These are phyloP conservation scores for Caenorhabditis parvicauda DNA, from an alignment of 2,888 invertebrate genomes.

Conservation along the genomic window DNA sequence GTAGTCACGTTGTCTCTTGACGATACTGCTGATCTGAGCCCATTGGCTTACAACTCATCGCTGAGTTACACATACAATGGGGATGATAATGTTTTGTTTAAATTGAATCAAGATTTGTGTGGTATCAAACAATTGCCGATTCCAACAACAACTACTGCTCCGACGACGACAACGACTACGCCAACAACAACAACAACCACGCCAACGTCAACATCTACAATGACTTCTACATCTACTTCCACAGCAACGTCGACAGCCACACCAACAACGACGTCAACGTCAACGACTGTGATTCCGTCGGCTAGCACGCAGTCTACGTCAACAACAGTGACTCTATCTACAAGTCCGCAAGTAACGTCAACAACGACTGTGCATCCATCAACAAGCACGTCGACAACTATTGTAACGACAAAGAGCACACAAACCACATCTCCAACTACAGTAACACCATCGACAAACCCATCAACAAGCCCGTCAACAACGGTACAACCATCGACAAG, in stretches of 20 bases:
- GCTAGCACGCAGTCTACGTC: too few species aligned
- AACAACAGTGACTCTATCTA: not conserved
- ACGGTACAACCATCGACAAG: not conserved
- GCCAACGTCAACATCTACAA: not conserved
- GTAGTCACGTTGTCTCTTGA: conserved; percentile 5
- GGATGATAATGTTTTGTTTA: too few species aligned
- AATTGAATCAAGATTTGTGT: too few species aligned
- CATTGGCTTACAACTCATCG: not conserved
- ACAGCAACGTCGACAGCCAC: not conserved
- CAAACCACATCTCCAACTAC: not conserved
- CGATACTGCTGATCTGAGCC: conserved; percentile 6
- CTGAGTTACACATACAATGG: too few species aligned
- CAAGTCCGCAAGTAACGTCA: not conserved
- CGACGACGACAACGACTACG: not conserved
- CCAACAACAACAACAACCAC: not conserved
- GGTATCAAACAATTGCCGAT: not conserved
- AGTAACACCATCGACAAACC: not conserved
- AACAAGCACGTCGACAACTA: not conserved
- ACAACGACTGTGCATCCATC: not conserved
- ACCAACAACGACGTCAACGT: not conserved
- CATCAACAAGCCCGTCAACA: too few species aligned
- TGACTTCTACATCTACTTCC: not conserved
- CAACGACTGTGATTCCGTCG: not conserved
- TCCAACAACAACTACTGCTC: not conserved
- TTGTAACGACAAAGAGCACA: not conserved